These are phyloP conservation scores for Tanypteryx hageni DNA, from an alignment of 2,888 invertebrate species.

Conservation along the genomic window DNA sequence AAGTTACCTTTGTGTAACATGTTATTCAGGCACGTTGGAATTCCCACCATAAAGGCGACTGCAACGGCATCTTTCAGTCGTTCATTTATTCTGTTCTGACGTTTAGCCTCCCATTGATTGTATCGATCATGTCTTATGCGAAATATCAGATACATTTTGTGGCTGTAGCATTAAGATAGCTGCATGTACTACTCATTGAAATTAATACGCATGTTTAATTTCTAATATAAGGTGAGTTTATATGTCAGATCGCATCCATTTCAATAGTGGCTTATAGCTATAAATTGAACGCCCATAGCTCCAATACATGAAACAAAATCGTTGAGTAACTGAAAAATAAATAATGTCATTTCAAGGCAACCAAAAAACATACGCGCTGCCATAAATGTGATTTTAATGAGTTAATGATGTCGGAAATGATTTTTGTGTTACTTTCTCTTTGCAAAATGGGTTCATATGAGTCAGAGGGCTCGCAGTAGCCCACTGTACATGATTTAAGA, in stretches of 20 bases:
- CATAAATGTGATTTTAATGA: too few relatives aligned
- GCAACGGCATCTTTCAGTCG: conserved; percentile 28
- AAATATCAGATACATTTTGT: conserved; percentile 40
- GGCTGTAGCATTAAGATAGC: conserved; percentile 33
- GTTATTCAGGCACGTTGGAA: not conserved
- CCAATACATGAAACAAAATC: too few relatives aligned
- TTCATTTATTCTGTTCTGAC: conserved; percentile 45
- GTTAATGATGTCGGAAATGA: not conserved
- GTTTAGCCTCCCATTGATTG: conserved; percentile 59
- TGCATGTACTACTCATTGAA: not conserved
- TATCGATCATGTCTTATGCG: conserved; percentile 57
- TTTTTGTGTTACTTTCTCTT: not conserved
- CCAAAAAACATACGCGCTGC: too few relatives aligned
- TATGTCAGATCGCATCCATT: not conserved
- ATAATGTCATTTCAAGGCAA: too few relatives aligned
- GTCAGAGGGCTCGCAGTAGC: too few relatives aligned
- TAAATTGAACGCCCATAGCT: not conserved
- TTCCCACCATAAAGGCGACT: not conserved
- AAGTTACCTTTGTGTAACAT: too few relatives aligned
- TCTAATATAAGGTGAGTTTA: conserved; percentile 42
- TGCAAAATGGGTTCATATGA: not conserved
- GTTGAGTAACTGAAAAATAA: too few relatives aligned
- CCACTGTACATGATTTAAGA: not conserved
- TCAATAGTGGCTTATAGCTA: not conserved
- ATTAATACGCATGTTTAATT: conserved; percentile 2